Evolutionary conservation across 2,113 vertebrate species (phyloP).

Genomic region (Pleuronectes platessa): DNA sequence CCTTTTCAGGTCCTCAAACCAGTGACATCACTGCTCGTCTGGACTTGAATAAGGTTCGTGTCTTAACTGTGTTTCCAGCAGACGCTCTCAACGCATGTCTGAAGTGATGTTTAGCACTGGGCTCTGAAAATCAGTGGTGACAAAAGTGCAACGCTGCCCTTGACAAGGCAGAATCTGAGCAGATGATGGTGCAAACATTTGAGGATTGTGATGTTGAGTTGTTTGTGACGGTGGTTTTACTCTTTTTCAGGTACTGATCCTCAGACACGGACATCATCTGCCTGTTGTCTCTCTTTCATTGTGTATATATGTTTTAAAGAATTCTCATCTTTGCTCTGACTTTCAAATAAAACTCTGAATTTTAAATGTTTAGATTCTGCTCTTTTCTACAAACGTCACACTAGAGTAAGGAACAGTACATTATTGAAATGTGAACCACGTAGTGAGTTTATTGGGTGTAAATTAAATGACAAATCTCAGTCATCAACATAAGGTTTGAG

Average conservation of each 20-base stretch:
- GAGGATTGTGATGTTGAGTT: background rate
- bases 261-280: background rate
- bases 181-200: background rate
- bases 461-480: background rate
- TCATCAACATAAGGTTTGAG: too few species aligned
- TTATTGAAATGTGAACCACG: background rate
- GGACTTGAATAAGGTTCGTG: conserved; percentile 28
- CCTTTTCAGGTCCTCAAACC: background rate
- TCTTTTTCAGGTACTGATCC: conserved; percentile 10
- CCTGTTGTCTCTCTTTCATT: background rate
- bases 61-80: rapidly evolving
- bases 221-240: background rate
- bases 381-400: background rate
- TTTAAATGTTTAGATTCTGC: background rate
- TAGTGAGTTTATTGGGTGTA: background rate
- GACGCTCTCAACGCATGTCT: conserved; percentile 11
- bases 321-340: background rate
- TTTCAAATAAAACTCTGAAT: conserved; percentile 1
- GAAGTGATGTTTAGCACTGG: conserved; percentile 75
- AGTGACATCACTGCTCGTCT: rapidly evolving
- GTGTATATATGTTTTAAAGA: background rate
- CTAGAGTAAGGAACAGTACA: background rate
- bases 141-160: conserved; percentile 61
- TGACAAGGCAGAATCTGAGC: conserved; percentile 70
- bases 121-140: conserved; percentile 64